Conservation (phyloP, 2,113 vertebrate genomes). For the Paradisaea rubra region DNA sequence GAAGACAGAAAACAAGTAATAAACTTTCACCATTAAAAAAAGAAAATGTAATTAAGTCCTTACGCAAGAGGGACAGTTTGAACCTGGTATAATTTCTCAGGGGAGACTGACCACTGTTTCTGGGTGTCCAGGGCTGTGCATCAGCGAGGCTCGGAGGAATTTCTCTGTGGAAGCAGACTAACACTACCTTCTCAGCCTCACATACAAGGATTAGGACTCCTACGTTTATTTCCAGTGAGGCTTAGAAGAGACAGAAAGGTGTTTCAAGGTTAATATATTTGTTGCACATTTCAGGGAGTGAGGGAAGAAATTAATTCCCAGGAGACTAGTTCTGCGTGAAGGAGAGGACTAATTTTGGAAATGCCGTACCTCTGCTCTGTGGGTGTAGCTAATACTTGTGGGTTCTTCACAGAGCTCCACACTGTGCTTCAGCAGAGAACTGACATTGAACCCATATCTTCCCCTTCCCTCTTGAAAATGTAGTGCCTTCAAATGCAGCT, state of each 20-base stretch:
- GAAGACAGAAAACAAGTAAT: not conserved
- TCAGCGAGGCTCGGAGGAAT: not conserved
- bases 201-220: not conserved
- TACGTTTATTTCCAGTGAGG: not conserved
- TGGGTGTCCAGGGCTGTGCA: not conserved
- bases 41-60: not conserved
- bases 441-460: not conserved
- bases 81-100: not conserved
- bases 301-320: not conserved
- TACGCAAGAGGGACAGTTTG: not conserved
- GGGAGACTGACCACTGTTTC: not conserved
- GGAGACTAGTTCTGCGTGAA: not conserved
- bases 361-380: not conserved
- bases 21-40: not conserved
- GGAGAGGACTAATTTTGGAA: not conserved
- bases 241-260: not conserved
- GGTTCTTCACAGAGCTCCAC: not conserved
- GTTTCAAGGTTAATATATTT: constrained; percentile 10
- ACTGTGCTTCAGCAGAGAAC: not conserved
- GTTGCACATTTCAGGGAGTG: not conserved
- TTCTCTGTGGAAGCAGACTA: not conserved
- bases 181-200: not conserved
- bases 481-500: not conserved
- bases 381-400: not conserved
- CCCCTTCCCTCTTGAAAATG: not conserved